Evolutionary conservation across 2,888 invertebrate species (phyloP).

Genomic region (Rhagonycha fulva): DNA sequence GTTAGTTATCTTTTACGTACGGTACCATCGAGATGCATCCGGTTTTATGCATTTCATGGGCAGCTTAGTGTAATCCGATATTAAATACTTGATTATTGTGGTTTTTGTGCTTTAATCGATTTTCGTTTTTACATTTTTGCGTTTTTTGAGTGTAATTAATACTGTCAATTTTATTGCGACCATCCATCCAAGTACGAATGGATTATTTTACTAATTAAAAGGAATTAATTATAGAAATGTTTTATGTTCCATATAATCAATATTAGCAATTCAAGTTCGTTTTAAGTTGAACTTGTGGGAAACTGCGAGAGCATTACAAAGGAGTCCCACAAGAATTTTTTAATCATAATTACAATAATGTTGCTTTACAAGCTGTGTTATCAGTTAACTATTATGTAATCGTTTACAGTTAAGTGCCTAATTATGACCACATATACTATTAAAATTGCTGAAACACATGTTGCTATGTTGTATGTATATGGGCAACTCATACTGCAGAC

Average conservation of each 20-base stretch:
- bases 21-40: neutral
- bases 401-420: neutral
- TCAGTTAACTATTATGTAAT: neutral
- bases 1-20: neutral
- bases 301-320: neutral
- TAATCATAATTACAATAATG: neutral
- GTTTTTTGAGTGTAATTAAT: neutral
- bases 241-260: neutral
- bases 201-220: neutral
- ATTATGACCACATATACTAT: neutral
- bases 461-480: neutral
- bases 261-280: neutral
- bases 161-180: neutral
- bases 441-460: neutral
- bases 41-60: neutral
- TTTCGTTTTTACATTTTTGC: neutral
- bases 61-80: neutral
- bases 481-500: neutral
- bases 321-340: neutral
- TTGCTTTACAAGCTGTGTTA: neutral
- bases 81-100: neutral
- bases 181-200: neutral
- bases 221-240: neutral
- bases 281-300: neutral
- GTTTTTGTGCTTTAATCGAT: neutral